Evolutionary conservation across 2,888 invertebrate species (phyloP).

Genomic region (Chloroclystis v-ata): DNA sequence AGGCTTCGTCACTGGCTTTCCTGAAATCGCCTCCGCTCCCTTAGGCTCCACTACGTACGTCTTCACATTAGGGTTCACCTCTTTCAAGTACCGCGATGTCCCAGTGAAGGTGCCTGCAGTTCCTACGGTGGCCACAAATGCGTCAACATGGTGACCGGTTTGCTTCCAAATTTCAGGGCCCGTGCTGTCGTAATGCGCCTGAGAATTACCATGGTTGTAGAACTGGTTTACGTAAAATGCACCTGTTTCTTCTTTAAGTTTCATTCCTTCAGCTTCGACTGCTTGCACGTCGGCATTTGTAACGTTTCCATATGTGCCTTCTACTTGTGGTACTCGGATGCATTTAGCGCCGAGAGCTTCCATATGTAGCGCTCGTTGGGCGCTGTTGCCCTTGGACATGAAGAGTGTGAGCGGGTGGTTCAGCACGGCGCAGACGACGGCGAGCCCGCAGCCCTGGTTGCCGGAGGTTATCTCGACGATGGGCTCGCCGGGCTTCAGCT

Average conservation of each 20-base stretch:
- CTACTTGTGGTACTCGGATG: slow-evolving; percentile 63
- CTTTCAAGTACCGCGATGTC: slow-evolving; percentile 60
- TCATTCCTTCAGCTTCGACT: slow-evolving; percentile 55
- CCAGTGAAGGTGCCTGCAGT: slow-evolving; percentile 67
- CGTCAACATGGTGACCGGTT: slow-evolving; percentile 64
- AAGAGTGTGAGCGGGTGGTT: slow-evolving; percentile 63
- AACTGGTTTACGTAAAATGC: slow-evolving; percentile 68
- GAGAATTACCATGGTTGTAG: slow-evolving; percentile 52
- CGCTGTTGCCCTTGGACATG: slow-evolving; percentile 70
- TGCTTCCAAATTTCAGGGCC: slow-evolving; percentile 72
- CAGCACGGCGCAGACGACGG: slow-evolving; percentile 65
- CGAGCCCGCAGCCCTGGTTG: slow-evolving; percentile 69
- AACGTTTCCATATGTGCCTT: slow-evolving; percentile 67
- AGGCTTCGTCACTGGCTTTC: slow-evolving; percentile 60
- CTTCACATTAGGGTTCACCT: slow-evolving; percentile 54
- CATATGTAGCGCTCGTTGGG: slow-evolving; percentile 67
- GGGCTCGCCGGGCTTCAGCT: slow-evolving; percentile 52
- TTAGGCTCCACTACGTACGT: slow-evolving; percentile 62
- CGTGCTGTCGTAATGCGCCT: slow-evolving; percentile 61
- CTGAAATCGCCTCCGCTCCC: slow-evolving; percentile 64
- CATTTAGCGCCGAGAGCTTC: slow-evolving; percentile 69
- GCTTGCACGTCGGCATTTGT: slow-evolving; percentile 60
- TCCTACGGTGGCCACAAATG: slow-evolving; percentile 63
- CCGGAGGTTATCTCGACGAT: slow-evolving; percentile 68
- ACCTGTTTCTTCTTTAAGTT: slow-evolving; percentile 49